A percentile compares a stretch with the other conserved stretches of the same genome.
phyloP scores from a whole-genome alignment of 2,113 vertebrate species.

The Forbesichthys papilliferus region DNA sequence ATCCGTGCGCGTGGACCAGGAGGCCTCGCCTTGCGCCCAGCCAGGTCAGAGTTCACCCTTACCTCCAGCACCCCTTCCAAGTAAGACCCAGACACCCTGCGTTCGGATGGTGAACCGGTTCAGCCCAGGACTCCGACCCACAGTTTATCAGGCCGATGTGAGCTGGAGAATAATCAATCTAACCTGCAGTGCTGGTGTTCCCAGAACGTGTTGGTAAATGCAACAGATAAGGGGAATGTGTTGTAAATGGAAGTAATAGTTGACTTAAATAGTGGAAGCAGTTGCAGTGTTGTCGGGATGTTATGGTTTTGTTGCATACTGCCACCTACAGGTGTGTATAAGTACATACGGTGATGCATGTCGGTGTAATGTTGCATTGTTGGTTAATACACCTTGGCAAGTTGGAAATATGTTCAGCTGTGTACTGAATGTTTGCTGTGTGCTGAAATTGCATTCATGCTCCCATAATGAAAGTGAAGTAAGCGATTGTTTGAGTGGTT shows the following conservation, averaged over 20 bases:
- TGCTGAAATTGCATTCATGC: too few species aligned
- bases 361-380: too few species aligned
- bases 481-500: background rate
- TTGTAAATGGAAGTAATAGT: background rate
- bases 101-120: background rate
- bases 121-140: too few species aligned
- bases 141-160: too few species aligned
- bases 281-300: background rate
- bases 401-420: too few species aligned
- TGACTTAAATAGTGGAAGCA: background rate
- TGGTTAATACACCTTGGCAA: too few species aligned
- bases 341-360: too few species aligned
- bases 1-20: background rate
- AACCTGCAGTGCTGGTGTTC: background rate
- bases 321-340: too few species aligned
- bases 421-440: too few species aligned
- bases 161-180: too few species aligned
- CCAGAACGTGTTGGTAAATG: background rate
- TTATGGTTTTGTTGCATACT: background rate
- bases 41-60: slow-evolving; percentile 8
- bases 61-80: background rate
- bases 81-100: background rate
- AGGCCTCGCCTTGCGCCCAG: background rate
- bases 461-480: too few species aligned
- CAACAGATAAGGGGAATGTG: background rate